Conservation (phyloP, 2,888 invertebrate species). For the Shargacucullia verbasci region DNA sequence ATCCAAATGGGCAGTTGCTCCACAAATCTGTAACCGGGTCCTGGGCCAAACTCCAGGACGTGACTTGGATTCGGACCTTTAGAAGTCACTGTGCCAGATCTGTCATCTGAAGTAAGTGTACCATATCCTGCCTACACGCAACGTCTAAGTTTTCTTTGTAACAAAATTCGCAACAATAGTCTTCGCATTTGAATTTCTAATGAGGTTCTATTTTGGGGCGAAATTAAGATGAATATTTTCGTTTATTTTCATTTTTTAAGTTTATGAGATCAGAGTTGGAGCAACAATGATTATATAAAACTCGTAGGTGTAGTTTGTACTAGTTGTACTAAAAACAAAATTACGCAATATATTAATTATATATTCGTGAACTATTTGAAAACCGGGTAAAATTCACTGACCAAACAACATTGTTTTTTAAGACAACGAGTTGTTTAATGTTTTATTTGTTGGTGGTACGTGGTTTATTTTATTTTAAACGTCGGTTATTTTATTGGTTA, state of each 20-base stretch:
- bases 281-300: constrained; percentile 1
- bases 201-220: constrained; percentile 15
- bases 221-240: constrained; percentile 8
- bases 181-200: constrained; percentile 33
- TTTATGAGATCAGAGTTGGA: constrained; percentile 10
- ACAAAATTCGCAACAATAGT: constrained; percentile 18
- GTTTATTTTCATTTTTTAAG: constrained; percentile 15
- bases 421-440: too few relatives aligned
- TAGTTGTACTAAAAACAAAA: too few relatives aligned
- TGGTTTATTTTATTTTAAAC: too few relatives aligned
- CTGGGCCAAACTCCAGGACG: constrained; percentile 21
- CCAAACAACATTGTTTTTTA: too few relatives aligned
- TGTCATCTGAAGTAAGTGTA: constrained; percentile 3
- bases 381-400: too few relatives aligned
- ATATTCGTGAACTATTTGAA: too few relatives aligned
- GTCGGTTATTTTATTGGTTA: too few relatives aligned
- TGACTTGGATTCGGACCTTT: constrained; percentile 10
- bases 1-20: constrained; percentile 34
- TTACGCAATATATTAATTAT: too few relatives aligned
- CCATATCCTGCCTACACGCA: neutral
- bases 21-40: constrained; percentile 45
- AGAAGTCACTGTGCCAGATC: constrained; percentile 3
- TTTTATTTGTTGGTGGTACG: too few relatives aligned
- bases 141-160: constrained; percentile 38
- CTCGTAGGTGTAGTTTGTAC: too few relatives aligned